Base-by-base conservation (phyloP, 1,140 invertebrate species). In the Drosophila pectinifera region DNA sequence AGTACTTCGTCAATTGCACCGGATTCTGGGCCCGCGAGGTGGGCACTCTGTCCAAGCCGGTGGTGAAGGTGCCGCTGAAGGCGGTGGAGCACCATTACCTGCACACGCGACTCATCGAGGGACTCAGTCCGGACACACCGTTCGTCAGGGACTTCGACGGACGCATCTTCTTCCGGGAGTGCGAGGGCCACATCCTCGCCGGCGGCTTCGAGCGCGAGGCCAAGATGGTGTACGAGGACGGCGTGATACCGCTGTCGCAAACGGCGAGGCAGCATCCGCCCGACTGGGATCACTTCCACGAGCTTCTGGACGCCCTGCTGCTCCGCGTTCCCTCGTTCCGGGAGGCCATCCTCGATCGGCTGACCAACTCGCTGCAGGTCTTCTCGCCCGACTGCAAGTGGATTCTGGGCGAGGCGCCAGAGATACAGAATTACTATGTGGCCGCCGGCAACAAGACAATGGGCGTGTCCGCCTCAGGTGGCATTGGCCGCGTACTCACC, bases 271-370 rank as follows among this genome's bases (percentile, higher is more conserved):
- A 94, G 85, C 92, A 96, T 48, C 94, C 95, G 3, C 96, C 96
- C 89, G 97, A 98, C 92, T 99, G 98, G 98, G 98, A 99, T 93
- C 97, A 98, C 89, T 99, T 99, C 93, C 96, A 98, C 83, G 94
- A 97, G 46, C 93, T 99, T 48, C 92, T 99, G 2, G 96, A 98
- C 85, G 95, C 97, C 91, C 93, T 99, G 80, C 92, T 99, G 13
- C 94, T 96, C 55, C 94, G 98, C 24, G 95, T 99, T 63, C 98
- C 98, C 8, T 92, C 93, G 38, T 94, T 99, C 45, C 94, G 94
- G 34, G 93, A 95, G 54, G 95, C 96, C 26, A 93, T 95, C 11
- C 92, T 97, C 42, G 95, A 98, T 78, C 95, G 95, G 78, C 92
- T 99, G 13, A 95, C 95, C 76, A 98, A 98, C 91, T 96, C 96